These are phyloP conservation scores for Gnathonemus echidnorhynchus DNA, from an alignment of 2,113 vertebrate genomes.

Conservation along the genomic window DNA sequence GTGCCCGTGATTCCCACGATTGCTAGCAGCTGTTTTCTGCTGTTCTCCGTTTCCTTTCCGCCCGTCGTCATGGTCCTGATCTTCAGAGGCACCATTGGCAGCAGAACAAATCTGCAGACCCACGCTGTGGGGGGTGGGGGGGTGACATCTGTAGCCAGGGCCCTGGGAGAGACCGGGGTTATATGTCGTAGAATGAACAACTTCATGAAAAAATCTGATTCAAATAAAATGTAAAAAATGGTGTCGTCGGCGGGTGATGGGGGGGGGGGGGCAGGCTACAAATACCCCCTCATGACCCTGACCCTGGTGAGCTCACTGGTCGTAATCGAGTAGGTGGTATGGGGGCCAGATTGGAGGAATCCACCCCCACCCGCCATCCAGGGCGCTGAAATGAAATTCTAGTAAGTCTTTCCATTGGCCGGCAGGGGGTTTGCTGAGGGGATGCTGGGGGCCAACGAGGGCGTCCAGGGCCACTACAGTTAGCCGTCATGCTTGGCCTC, in stretches of 20 bases:
- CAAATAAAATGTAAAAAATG: no score
- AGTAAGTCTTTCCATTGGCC: neutral
- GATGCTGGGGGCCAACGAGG: neutral
- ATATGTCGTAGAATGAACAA: no score
- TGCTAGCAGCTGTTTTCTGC: neutral
- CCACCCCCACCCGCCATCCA: neutral
- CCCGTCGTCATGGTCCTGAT: neutral
- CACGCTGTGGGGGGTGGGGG: no score
- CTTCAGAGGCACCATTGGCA: neutral
- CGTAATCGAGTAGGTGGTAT: neutral
- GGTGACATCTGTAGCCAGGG: neutral
- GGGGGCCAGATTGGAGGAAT: neutral
- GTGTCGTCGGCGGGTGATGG: no score
- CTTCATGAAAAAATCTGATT: no score
- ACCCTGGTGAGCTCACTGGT: neutral
- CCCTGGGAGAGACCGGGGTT: no score
- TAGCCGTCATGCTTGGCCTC: neutral
- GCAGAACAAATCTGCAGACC: neutral
- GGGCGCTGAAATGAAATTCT: neutral
- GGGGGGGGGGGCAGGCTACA: no score
- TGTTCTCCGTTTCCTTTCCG: neutral
- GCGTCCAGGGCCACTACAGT: neutral
- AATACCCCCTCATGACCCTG: neutral
- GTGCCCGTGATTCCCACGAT: neutral
- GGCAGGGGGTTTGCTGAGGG: neutral